Evolutionary conservation across 2,888 invertebrate species (phyloP), one percentile per base, ranked within the genome.

Genomic region (Dicranocentrus wangi): DNA sequence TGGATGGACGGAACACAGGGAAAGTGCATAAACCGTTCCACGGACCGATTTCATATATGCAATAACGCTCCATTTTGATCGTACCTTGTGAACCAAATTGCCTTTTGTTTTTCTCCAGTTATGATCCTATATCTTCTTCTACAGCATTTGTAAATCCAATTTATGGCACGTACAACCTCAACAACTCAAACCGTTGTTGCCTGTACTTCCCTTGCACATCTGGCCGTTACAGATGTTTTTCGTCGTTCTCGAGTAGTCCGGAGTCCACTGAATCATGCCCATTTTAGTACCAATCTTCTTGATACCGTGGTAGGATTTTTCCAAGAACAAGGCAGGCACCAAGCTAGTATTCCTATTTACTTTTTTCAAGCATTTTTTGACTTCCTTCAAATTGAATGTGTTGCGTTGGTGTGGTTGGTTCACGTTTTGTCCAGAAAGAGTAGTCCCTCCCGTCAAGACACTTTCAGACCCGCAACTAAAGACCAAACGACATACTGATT

Each of bases 401-500:
- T 23, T 19, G 66, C 21, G 42, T 75, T 75, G 47, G 7, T 39
- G 53, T 68, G 43, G 58, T 65, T 39, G 68, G 42, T 60, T 68
- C 23, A 27, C 28, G 66, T 15, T 39, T 76, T 47, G 60, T 68
- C 60, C 68, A 68, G 53, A 68, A 69, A 58, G 60, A 47, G n/a
- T 39, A 66, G 60, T 25, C 27, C 19, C 21, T 32, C 61, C 51
- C 47, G 66, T 76, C 73, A 75, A 66, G 27, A 60, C 53, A 39
- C 28, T 69, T 51, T 53, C 13, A 76, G 27, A 43, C 27, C 60
- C 28, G 63, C n/a, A 58, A 47, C 53, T 39, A 65, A 65, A 55
- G 60, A 47, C 61, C 66, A 43, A 69, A 61, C 65, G 76, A 77
- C 68, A 69, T 17, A 63, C 61, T 58, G 66, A 77, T 65, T 65